Evolutionary conservation across 2,797 vertebrate genomes (phyloP).

Genomic region (Craterocephalus amniculus): DNA sequence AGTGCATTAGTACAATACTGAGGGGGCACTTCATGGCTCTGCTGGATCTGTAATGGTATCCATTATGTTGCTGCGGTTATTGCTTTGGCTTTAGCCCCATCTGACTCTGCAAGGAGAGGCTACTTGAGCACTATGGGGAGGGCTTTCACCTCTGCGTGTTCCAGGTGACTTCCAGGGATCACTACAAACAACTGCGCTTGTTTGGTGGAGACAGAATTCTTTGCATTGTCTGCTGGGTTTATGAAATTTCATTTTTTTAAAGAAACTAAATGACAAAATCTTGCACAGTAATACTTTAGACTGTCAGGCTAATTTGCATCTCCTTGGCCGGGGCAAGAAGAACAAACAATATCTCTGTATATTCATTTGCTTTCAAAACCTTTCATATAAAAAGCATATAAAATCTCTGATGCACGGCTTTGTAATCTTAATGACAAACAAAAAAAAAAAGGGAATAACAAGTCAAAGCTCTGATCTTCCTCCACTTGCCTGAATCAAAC

Average conservation of each 20-base stretch:
- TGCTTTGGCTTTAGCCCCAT: conserved; percentile 37
- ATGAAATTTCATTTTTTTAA: background rate
- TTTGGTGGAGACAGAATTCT: conserved; percentile 14
- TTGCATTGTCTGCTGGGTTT: background rate
- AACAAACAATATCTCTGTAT: background rate
- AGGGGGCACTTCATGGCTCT: conserved; percentile 12
- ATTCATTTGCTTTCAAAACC: conserved; percentile 12
- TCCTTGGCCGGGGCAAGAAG: background rate
- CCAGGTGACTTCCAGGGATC: conserved; percentile 24
- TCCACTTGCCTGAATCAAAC: conserved; percentile 57
- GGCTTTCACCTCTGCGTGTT: conserved; percentile 26
- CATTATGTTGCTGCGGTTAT: conserved; percentile 22
- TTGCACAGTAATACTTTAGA: background rate
- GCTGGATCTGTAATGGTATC: conserved; percentile 3
- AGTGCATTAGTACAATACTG: background rate
- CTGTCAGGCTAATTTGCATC: conserved; percentile 4
- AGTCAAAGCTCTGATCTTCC: conserved; percentile 55
- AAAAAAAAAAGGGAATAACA: conserved; percentile 25
- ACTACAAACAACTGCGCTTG: no score
- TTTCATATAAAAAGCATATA: conserved; percentile 31
- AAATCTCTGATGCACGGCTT: conserved; percentile 45
- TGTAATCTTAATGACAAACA: conserved; percentile 47
- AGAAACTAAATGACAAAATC: conserved; percentile 5
- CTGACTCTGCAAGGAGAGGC: conserved; percentile 14
- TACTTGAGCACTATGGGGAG: conserved; percentile 6